phyloP scores from a whole-genome alignment of 2,888 invertebrate species.

The Xylota sylvarum region DNA sequence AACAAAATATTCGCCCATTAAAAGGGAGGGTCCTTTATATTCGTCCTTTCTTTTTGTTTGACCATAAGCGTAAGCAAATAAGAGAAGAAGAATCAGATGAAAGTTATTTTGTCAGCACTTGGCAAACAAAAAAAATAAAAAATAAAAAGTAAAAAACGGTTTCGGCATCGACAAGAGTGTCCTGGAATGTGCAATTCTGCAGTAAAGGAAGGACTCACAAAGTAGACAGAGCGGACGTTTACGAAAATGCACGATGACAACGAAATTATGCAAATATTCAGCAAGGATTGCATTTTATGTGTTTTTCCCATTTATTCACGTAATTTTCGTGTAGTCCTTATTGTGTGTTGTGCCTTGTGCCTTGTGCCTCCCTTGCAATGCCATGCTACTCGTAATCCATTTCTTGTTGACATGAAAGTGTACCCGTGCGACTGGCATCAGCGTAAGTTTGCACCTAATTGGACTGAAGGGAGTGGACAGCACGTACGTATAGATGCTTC shows the following conservation, averaged over 20 bases:
- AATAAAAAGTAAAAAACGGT: not conserved
- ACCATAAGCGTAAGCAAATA: slow-evolving; percentile 34
- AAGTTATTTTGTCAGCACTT: slow-evolving; percentile 66
- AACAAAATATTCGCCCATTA: slow-evolving; percentile 39
- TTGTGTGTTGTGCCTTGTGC: slow-evolving; percentile 48
- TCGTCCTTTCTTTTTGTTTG: slow-evolving; percentile 10
- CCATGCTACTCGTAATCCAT: slow-evolving; percentile 59
- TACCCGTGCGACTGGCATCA: slow-evolving; percentile 56
- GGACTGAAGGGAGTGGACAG: slow-evolving; percentile 58
- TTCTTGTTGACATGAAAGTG: slow-evolving; percentile 70
- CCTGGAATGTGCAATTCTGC: slow-evolving; percentile 61
- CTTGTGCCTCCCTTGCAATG: slow-evolving; percentile 13
- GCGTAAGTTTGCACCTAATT: slow-evolving; percentile 68
- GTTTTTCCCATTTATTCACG: slow-evolving; percentile 74
- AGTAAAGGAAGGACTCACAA: slow-evolving; percentile 2
- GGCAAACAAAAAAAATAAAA: not conserved
- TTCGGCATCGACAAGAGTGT: slow-evolving; percentile 59
- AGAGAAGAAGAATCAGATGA: slow-evolving; percentile 49
- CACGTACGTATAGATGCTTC: slow-evolving; percentile 12
- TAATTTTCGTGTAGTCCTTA: slow-evolving; percentile 74
- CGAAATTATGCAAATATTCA: slow-evolving; percentile 76
- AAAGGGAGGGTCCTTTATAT: not conserved
- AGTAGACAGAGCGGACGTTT: not conserved
- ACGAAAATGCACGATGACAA: slow-evolving; percentile 64
- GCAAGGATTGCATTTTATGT: slow-evolving; percentile 76